phyloP scores from a whole-genome alignment of 2,797 vertebrate species.

The Tadarida brasiliensis region DNA sequence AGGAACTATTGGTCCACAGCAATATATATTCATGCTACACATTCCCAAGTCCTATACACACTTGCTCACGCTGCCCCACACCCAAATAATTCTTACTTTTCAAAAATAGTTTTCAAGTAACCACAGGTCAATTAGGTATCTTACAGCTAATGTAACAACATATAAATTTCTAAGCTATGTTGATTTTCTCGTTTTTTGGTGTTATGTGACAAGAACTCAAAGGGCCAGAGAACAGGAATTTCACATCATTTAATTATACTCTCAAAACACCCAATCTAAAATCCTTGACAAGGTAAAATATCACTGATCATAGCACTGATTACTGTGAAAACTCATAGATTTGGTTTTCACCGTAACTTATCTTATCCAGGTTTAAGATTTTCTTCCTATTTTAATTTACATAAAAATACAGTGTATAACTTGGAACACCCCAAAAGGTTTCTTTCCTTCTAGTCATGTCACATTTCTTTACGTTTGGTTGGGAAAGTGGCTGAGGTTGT shows the following conservation, averaged over 20 bases:
- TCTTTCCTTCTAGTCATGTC: not conserved
- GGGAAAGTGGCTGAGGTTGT: not conserved
- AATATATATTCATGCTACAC: not conserved
- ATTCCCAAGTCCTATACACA: not conserved
- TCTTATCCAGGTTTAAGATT: slow-evolving; percentile 3
- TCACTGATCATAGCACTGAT: not conserved
- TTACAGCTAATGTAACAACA: not conserved
- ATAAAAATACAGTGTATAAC: not conserved
- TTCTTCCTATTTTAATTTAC: slow-evolving; percentile 35
- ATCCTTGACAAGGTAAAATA: slow-evolving; percentile 57
- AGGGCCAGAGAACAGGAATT: not conserved
- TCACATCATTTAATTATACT: not conserved
- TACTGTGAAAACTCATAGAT: not conserved
- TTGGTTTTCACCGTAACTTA: not conserved
- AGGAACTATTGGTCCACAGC: not conserved
- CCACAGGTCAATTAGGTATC: not conserved
- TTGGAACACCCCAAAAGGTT: not conserved
- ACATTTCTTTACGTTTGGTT: not conserved
- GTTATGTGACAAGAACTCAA: not conserved
- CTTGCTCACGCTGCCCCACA: not conserved
- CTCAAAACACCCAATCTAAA: slow-evolving; percentile 54
- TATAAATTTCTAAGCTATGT: slow-evolving; percentile 18
- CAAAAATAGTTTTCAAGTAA: slow-evolving; percentile 22
- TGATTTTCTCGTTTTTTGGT: not conserved
- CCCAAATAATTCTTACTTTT: not conserved